phyloP scores from a whole-genome alignment of 2,888 invertebrate species.

The Lasiommata megera region DNA sequence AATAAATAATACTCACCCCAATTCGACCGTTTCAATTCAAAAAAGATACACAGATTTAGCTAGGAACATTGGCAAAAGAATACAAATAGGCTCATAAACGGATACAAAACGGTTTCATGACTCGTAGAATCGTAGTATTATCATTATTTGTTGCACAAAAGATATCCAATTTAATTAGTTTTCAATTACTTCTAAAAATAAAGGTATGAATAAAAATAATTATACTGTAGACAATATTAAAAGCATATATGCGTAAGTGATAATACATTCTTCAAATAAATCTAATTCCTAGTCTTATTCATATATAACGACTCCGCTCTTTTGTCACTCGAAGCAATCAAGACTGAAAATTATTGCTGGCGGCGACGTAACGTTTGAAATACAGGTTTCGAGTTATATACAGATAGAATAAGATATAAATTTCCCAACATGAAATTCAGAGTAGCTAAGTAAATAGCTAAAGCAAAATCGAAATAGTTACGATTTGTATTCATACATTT shows the following conservation, averaged over 20 bases:
- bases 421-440: conserved; percentile 8
- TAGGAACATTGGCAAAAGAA: conserved; percentile 69
- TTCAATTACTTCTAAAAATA: no score
- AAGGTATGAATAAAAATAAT: no score
- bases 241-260: no score
- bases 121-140: conserved; percentile 61
- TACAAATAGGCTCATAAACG: conserved; percentile 76
- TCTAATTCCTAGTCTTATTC: neutral
- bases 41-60: conserved; percentile 73
- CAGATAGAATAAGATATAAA: neutral
- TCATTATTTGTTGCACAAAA: conserved; percentile 49
- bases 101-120: conserved; percentile 71
- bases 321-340: neutral
- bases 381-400: neutral
- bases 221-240: no score
- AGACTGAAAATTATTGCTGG: neutral
- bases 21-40: conserved; percentile 76
- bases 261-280: no score
- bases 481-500: conserved; percentile 23
- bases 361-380: neutral
- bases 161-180: neutral
- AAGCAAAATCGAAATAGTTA: conserved; percentile 6
- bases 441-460: conserved; percentile 28
- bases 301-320: neutral
- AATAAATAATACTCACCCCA: conserved; percentile 75